Conservation (phyloP, 2,888 invertebrate species). For the Drosophila histrio region DNA sequence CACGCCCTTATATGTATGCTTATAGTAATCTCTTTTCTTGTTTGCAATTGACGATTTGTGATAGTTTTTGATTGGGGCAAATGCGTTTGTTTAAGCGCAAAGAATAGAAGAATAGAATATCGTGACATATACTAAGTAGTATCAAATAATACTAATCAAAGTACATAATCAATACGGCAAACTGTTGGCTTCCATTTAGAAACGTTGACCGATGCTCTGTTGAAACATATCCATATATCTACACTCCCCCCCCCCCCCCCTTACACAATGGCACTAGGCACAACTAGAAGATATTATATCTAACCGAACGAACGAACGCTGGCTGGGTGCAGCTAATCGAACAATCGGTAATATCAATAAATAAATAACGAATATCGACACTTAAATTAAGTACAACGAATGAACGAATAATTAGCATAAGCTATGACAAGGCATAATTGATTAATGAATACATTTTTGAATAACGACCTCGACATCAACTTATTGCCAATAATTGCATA, state of each 20-base stretch:
- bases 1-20: slow-evolving; percentile 48
- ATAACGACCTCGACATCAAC: slow-evolving; percentile 36
- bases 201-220: slow-evolving; percentile 52
- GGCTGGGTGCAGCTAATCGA: slow-evolving; percentile 20
- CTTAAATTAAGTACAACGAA: slow-evolving; percentile 19
- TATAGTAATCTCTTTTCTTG: slow-evolving; percentile 45
- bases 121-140: slow-evolving; percentile 39
- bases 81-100: not conserved
- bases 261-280: slow-evolving; percentile 41
- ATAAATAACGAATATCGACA: not conserved
- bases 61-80: slow-evolving; percentile 46
- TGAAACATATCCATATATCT: slow-evolving; percentile 56
- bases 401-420: slow-evolving; percentile 23
- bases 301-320: slow-evolving; percentile 19
- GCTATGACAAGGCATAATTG: slow-evolving; percentile 17
- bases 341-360: not conserved
- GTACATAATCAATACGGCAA: slow-evolving; percentile 61
- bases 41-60: slow-evolving; percentile 59
- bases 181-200: slow-evolving; percentile 68
- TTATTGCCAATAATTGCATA: slow-evolving; percentile 50
- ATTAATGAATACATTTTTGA: slow-evolving; percentile 10
- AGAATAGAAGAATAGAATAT: slow-evolving; percentile 43
- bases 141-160: slow-evolving; percentile 30
- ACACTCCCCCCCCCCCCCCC: not conserved
- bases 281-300: slow-evolving; percentile 21